Evolutionary conservation across 2,797 vertebrate species (phyloP), one percentile per base, ranked within the genome.

Genomic region (Pogonophryne albipinna): DNA sequence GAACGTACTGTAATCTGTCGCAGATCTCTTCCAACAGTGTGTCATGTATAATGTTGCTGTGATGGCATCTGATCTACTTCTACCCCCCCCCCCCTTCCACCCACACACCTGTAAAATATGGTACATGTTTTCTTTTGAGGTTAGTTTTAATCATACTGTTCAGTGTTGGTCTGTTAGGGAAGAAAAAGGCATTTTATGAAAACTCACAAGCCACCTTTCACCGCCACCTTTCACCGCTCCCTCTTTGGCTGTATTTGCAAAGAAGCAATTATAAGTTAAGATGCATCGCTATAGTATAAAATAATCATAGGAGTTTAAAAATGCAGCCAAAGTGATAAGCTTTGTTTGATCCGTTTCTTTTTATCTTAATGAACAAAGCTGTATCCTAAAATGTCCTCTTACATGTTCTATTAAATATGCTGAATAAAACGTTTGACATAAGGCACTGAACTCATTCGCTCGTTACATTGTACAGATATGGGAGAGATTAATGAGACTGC

Each of bases 351-450:
- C 50, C 61, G 72, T 68, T 82, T 78, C 50, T 31, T 52, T 90
- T 1, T n/a, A 59, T 89, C 60, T 71, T 75, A 80, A 76, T 63
- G 65, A 89, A 92, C 65, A 85, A 88, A 91, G 51, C 74, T 81
- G 80, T 89, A 89, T 78, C 65, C 73, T 87, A 69, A 88, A 85
- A 78, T 71, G 10, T 90, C 77, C 76, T 88, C 82, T 89, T 85
- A 88, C 81, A 78, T 93, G 86, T 91, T 84, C 74, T 74, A 89
- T 91, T 89, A 89, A 90, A 88, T 86, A 90, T 85, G 70, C 62
- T 79, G 67, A 94, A 91, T 93, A 90, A 89, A 92, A 78, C 66
- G 58, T 90, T 89, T 76, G 53, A 83, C 85, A 78, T 73, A 78
- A 82, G 4, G 16, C 53, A 49, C 65, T 60, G 17, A 16, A 66